phyloP scores from a whole-genome alignment of 2,888 invertebrate species.

The Coleophora flavipennella region DNA sequence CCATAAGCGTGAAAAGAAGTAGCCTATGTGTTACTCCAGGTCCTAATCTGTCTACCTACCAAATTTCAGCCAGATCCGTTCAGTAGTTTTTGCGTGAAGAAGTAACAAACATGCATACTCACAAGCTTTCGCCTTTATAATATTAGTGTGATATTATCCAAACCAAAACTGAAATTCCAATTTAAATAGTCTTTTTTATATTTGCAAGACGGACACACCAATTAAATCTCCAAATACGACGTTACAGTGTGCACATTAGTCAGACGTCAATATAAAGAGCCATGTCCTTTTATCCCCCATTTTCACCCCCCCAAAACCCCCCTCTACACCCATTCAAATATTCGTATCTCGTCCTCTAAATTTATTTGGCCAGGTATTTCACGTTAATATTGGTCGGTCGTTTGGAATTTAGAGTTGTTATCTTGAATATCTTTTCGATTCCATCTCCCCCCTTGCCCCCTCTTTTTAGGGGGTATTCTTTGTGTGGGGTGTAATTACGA shows the following conservation, averaged over 20 bases:
- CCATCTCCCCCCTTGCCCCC: neutral
- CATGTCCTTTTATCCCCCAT: slow-evolving; percentile 22
- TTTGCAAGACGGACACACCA: neutral
- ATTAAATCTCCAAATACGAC: slow-evolving; percentile 3
- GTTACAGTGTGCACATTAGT: slow-evolving; percentile 20
- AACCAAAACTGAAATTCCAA: too few relatives aligned
- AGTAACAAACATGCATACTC: too few relatives aligned
- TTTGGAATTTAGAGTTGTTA: slow-evolving; percentile 10
- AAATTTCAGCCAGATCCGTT: too few relatives aligned
- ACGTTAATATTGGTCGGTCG: slow-evolving; percentile 8
- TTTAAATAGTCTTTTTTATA: too few relatives aligned
- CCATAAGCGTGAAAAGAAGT: too few relatives aligned
- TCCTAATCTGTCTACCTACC: too few relatives aligned
- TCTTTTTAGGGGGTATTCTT: neutral
- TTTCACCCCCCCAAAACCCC: neutral
- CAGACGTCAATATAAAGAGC: slow-evolving; percentile 25
- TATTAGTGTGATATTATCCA: too few relatives aligned
- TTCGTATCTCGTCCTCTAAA: slow-evolving; percentile 3
- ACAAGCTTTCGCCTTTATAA: too few relatives aligned
- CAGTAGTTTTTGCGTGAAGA: too few relatives aligned
- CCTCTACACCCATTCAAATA: slow-evolving; percentile 1
- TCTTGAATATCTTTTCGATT: slow-evolving; percentile 4
- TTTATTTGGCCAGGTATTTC: slow-evolving; percentile 12
- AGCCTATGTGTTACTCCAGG: too few relatives aligned
- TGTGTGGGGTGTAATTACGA: neutral